These are phyloP conservation scores for Laticauda laticaudata DNA, from an alignment of 2,113 vertebrate species.

Conservation along the genomic window DNA sequence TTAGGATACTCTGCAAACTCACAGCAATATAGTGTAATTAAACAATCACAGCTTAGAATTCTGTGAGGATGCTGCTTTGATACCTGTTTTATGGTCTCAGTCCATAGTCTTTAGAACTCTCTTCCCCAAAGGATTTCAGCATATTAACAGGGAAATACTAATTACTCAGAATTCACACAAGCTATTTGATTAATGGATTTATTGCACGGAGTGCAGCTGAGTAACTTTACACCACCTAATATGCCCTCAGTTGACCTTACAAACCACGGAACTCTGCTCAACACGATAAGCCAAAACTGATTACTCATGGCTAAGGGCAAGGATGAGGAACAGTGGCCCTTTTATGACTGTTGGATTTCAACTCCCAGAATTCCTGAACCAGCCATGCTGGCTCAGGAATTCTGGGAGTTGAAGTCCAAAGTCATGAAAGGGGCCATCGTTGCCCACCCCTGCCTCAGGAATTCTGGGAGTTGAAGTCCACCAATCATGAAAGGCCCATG, in stretches of 20 bases:
- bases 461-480: too few species aligned
- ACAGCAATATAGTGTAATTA: too few species aligned
- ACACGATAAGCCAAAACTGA: background rate
- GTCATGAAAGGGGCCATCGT: too few species aligned
- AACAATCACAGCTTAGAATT: background rate
- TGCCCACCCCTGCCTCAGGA: too few species aligned
- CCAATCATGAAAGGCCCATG: rapidly evolving
- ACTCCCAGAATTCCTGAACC: too few species aligned
- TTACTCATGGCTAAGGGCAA: background rate
- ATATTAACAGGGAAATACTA: background rate
- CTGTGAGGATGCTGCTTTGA: background rate
- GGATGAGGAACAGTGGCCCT: too few species aligned
- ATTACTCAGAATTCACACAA: background rate
- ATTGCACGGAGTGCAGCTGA: background rate
- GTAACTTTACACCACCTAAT: background rate
- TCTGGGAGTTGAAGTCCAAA: too few species aligned
- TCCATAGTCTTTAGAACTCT: background rate
- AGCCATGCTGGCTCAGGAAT: too few species aligned
- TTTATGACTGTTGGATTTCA: too few species aligned
- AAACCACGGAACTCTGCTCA: background rate
- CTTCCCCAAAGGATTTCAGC: background rate
- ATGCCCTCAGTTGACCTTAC: background rate
- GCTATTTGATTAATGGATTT: background rate
- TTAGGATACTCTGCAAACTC: too few species aligned
- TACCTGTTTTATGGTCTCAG: background rate